Evolutionary conservation across 2,113 vertebrate genomes (phyloP).

Genomic region (Anarrhichthys ocellatus): DNA sequence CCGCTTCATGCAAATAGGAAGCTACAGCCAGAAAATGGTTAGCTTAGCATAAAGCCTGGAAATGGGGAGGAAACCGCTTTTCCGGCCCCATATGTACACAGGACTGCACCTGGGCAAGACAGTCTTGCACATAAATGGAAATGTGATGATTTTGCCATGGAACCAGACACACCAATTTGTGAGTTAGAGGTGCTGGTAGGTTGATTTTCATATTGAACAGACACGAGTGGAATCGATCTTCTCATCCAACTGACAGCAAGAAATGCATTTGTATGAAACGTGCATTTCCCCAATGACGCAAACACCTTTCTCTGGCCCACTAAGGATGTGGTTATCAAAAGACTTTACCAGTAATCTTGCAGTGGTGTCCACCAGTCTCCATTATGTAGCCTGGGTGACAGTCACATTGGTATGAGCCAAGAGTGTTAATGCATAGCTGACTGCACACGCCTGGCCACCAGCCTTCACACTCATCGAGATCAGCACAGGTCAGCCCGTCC

Average conservation of each 20-base stretch:
- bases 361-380: conserved; percentile 81
- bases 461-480: conserved; percentile 87
- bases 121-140: neutral
- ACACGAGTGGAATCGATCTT: neutral
- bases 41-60: neutral
- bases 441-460: conserved; percentile 77
- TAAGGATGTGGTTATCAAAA: neutral
- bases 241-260: neutral
- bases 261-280: neutral
- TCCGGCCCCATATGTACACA: neutral
- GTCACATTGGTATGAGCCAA: conserved; percentile 87
- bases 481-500: conserved; percentile 79
- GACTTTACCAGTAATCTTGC: conserved; percentile 87
- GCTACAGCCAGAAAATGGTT: neutral
- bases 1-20: neutral
- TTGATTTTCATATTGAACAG: neutral
- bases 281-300: neutral
- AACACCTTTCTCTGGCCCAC: neutral
- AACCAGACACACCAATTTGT: neutral
- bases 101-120: neutral
- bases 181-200: neutral
- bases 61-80: neutral
- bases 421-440: conserved; percentile 87
- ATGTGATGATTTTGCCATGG: neutral
- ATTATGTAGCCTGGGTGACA: conserved; percentile 88